Conservation (phyloP, 2,113 vertebrate genomes). For the Poeciliopsis prolifica region DNA sequence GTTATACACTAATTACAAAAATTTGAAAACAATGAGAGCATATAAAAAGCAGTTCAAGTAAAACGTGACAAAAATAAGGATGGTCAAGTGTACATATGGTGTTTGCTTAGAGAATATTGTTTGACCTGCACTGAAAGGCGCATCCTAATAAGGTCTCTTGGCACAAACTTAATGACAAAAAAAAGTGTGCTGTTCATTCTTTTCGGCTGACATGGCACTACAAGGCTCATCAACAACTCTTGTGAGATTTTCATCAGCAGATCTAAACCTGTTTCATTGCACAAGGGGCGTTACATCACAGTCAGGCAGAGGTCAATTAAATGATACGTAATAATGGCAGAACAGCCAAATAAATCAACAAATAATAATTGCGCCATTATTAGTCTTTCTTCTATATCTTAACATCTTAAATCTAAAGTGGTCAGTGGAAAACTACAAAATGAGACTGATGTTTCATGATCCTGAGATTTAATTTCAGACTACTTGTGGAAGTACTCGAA, state of each 20-base stretch:
- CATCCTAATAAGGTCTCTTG: slow-evolving; percentile 21
- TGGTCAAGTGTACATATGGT: slow-evolving; percentile 2
- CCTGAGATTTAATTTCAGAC: slow-evolving; percentile 37
- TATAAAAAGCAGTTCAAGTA: neutral
- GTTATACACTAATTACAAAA: neutral
- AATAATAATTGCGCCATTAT: neutral
- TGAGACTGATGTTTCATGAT: slow-evolving; percentile 43
- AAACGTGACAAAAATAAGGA: neutral
- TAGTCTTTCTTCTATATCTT: slow-evolving; percentile 16
- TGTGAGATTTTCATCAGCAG: slow-evolving; percentile 31
- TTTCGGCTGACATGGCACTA: slow-evolving; percentile 36
- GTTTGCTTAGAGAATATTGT: slow-evolving; percentile 28
- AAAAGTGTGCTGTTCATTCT: slow-evolving; percentile 35
- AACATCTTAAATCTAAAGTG: slow-evolving; percentile 23
- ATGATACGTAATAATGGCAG: slow-evolving; percentile 1
- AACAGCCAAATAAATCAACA: slow-evolving; percentile 28
- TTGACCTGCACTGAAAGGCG: slow-evolving; percentile 19
- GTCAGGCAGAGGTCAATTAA: slow-evolving; percentile 35
- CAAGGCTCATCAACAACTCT: slow-evolving; percentile 34
- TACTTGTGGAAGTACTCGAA: slow-evolving; percentile 65
- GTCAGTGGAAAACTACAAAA: slow-evolving; percentile 24
- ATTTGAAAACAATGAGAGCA: slow-evolving; percentile 7
- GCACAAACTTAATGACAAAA: slow-evolving; percentile 16
- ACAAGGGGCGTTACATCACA: slow-evolving; percentile 38
- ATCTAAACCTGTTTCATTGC: slow-evolving; percentile 27